Evolutionary conservation across 2,113 vertebrate species (phyloP).

Genomic region (Seriola aureovittata): DNA sequence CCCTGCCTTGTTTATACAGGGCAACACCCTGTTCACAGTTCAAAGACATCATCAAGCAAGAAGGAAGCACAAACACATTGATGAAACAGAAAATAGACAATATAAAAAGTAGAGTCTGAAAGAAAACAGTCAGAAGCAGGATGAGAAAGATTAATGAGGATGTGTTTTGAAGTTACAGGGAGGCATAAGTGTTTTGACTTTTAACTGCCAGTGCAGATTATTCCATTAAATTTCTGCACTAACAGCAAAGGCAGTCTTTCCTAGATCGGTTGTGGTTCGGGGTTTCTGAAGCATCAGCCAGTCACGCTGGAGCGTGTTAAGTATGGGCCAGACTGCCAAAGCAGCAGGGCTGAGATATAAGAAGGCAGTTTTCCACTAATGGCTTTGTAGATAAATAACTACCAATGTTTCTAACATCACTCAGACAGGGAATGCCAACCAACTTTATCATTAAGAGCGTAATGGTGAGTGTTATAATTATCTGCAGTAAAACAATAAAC

Average conservation of each 20-base stretch:
- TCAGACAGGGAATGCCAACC: background rate
- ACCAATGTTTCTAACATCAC: background rate
- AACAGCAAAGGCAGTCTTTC: background rate
- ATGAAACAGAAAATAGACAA: too few relatives aligned
- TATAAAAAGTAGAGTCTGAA: too few relatives aligned
- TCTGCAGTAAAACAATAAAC: background rate
- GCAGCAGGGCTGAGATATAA: too few relatives aligned
- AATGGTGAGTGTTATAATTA: background rate
- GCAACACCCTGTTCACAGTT: too few relatives aligned
- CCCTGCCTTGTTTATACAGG: too few relatives aligned
- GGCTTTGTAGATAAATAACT: background rate
- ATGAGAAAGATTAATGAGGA: background rate
- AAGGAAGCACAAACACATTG: too few relatives aligned
- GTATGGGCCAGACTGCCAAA: too few relatives aligned
- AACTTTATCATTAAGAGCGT: background rate
- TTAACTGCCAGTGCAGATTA: background rate
- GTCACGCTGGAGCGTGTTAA: too few relatives aligned
- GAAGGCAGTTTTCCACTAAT: background rate
- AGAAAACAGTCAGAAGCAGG: background rate
- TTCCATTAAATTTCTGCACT: background rate
- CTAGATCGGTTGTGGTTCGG: background rate
- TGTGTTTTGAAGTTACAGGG: background rate
- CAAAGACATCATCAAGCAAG: too few relatives aligned
- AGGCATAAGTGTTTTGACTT: too few relatives aligned
- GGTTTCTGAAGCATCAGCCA: background rate